Conservation (phyloP, 1,140 invertebrate species). For the Lucilia cuprina region DNA sequence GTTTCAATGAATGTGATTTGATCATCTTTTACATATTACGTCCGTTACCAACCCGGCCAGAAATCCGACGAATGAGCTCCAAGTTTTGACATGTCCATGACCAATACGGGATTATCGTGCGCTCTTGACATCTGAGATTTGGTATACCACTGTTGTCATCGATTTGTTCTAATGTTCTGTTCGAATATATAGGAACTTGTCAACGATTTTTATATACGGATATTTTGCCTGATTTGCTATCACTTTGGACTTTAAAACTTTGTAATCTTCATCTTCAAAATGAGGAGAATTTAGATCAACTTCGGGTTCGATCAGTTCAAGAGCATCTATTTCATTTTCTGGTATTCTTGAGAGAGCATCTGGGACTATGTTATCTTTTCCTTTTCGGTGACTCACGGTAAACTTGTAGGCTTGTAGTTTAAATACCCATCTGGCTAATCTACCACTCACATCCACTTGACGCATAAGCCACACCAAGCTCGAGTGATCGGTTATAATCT, state of each 20-base stretch:
- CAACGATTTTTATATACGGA: conserved; percentile 7
- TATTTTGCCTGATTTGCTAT: conserved; percentile 32
- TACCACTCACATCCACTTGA: conserved; percentile 50
- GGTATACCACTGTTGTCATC: conserved; percentile 19
- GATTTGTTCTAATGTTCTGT: background rate
- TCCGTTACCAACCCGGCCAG: background rate
- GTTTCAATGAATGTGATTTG: conserved; percentile 6
- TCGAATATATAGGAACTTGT: conserved; percentile 26
- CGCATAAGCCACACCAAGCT: conserved; percentile 35
- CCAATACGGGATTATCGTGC: background rate
- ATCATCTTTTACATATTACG: conserved; percentile 13
- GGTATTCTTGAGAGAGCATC: conserved; percentile 7
- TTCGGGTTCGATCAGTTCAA: background rate
- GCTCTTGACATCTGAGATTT: background rate
- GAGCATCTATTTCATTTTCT: background rate
- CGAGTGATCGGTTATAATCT: too few relatives aligned
- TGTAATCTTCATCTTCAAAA: conserved; percentile 21
- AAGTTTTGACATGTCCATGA: conserved; percentile 35
- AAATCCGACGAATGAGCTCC: background rate
- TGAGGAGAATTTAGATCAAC: conserved; percentile 15
- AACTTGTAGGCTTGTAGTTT: conserved; percentile 40
- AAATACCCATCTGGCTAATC: conserved; percentile 46
- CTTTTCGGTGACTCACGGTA: conserved; percentile 19
- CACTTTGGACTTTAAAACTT: conserved; percentile 39
- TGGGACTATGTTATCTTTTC: conserved; percentile 8